Evolutionary conservation across 2,113 vertebrate genomes (phyloP).

Genomic region (Cavia aperea): DNA sequence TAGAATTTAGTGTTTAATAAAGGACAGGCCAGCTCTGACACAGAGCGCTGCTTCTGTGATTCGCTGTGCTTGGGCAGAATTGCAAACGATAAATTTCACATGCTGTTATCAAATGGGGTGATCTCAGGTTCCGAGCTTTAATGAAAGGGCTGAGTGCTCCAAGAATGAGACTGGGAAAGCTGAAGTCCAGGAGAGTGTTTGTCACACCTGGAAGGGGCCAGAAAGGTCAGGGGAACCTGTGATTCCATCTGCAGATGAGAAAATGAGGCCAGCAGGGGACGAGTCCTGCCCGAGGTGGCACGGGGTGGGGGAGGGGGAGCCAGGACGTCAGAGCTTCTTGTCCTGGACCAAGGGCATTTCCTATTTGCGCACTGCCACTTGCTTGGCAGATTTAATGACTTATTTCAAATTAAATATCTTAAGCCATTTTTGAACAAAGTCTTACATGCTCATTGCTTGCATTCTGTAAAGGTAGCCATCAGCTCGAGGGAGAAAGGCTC

Average conservation of each 20-base stretch:
- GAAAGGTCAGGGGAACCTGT: not conserved
- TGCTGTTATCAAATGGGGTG: not conserved
- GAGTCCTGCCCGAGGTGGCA: not conserved
- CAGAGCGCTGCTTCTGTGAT: not conserved
- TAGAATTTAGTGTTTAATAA: slow-evolving; percentile 56
- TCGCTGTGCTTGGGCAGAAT: not conserved
- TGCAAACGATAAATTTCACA: slow-evolving; percentile 18
- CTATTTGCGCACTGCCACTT: not conserved
- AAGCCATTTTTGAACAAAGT: not conserved
- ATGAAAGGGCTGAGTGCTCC: not conserved
- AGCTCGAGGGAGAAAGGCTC: not conserved
- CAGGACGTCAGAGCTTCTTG: not conserved
- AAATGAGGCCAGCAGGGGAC: not conserved
- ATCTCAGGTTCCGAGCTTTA: not conserved
- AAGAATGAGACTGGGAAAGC: not conserved
- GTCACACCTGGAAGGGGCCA: not conserved
- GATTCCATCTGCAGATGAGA: not conserved
- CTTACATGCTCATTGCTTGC: not conserved
- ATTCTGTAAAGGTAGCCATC: not conserved
- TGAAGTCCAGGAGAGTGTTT: not conserved
- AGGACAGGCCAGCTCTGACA: not conserved
- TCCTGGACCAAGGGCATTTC: rapidly evolving
- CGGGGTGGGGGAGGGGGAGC: not conserved
- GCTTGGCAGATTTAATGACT: not conserved
- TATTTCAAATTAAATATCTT: not conserved